Conservation (phyloP, 2,797 vertebrate genomes). For the Microctenopoma lineatum region DNA sequence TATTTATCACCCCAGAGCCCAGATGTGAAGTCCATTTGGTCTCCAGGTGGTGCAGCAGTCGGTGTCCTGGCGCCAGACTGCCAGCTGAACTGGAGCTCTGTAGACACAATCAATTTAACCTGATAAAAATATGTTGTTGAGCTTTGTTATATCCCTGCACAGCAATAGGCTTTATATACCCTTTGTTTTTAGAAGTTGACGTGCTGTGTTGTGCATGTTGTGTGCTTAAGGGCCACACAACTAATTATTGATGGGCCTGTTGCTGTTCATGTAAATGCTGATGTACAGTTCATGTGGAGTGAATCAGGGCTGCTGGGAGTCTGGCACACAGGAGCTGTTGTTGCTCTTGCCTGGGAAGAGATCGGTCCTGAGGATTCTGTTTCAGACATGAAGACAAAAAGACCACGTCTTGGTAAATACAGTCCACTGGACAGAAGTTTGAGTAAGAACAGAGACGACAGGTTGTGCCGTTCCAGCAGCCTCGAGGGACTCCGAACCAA, state of each 20-base stretch:
- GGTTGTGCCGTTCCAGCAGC: constrained; percentile 19
- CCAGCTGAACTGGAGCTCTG: constrained; percentile 30
- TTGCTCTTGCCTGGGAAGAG: neutral
- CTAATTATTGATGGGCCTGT: too few species aligned
- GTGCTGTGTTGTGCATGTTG: too few species aligned
- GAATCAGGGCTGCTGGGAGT: neutral
- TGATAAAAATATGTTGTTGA: constrained; percentile 12
- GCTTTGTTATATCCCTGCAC: too few species aligned
- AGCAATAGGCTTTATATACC: too few species aligned
- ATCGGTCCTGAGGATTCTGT: neutral
- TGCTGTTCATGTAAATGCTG: too few species aligned
- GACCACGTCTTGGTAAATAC: neutral
- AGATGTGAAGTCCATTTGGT: constrained; percentile 38
- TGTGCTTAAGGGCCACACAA: too few species aligned
- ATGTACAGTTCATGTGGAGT: too few species aligned
- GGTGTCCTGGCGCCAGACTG: constrained; percentile 44
- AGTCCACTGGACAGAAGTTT: neutral
- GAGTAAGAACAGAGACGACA: constrained; percentile 5
- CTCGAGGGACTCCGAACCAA: constrained; percentile 41
- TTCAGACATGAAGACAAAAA: neutral
- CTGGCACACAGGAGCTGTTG: neutral
- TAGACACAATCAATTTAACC: constrained; percentile 14
- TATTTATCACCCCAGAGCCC: constrained; percentile 44
- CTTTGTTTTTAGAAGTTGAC: too few species aligned
- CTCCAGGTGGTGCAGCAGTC: constrained; percentile 59